Conservation (phyloP, 2,888 invertebrate species). For the Aethes cnicana region DNA sequence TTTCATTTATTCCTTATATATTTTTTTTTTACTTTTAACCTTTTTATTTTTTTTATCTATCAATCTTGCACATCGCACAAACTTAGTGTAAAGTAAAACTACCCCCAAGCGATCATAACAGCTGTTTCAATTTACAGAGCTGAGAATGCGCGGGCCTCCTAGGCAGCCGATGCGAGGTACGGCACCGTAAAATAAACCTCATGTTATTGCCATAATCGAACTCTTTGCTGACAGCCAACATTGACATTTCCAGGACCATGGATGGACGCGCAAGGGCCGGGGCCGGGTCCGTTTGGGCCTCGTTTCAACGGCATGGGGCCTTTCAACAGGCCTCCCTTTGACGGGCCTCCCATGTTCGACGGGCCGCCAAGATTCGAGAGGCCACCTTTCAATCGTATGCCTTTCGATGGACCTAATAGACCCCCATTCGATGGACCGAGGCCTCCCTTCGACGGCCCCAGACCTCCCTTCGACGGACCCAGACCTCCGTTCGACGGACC, state of each 20-base stretch:
- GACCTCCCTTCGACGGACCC: constrained; percentile 49
- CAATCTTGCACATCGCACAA: too few species aligned
- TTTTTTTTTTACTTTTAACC: too few species aligned
- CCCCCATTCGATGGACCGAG: constrained; percentile 52
- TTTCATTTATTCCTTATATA: too few species aligned
- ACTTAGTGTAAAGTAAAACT: constrained; percentile 1
- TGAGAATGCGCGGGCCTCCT: constrained; percentile 74
- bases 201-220: background rate
- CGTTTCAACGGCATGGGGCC: constrained; percentile 52
- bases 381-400: constrained; percentile 31
- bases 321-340: constrained; percentile 47
- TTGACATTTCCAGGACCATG: constrained; percentile 62
- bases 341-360: constrained; percentile 57
- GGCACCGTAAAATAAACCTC: constrained; percentile 29
- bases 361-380: constrained; percentile 41
- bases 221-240: background rate
- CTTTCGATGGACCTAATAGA: constrained; percentile 54
- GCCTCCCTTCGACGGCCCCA: constrained; percentile 44
- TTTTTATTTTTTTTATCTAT: too few species aligned
- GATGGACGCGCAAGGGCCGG: constrained; percentile 50
- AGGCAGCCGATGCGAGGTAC: constrained; percentile 69
- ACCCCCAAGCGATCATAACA: constrained; percentile 35
- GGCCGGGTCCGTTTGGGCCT: constrained; percentile 45
- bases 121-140: constrained; percentile 67
- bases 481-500: constrained; percentile 54